A percentile compares a stretch with the other conserved stretches of the same genome.
Conservation (phyloP, 37 sponge, comb jelly and placozoan species). For the Ianthella basta region DNA sequence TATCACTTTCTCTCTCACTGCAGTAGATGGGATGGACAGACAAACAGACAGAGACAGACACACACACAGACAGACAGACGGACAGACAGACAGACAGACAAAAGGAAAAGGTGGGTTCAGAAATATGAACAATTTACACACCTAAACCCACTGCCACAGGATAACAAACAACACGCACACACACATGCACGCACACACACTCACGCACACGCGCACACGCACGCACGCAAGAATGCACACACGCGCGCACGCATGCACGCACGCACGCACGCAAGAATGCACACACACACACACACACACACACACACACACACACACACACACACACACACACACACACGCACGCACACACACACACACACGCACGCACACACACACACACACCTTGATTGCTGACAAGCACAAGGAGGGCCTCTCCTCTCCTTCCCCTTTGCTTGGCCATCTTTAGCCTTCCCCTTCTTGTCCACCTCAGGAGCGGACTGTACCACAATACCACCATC, state of each 20-base stretch:
- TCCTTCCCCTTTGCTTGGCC: background rate
- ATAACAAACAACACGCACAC: too few relatives aligned
- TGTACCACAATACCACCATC: background rate
- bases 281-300: background rate
- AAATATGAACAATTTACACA: too few relatives aligned
- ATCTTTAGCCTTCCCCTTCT: constrained; percentile 7
- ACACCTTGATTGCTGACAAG: background rate
- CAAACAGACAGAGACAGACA: background rate
- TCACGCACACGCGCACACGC: too few relatives aligned
- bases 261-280: background rate
- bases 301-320: background rate
- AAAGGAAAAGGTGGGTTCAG: too few relatives aligned
- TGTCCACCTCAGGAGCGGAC: background rate
- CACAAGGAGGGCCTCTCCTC: background rate
- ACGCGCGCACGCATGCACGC: too few relatives aligned
- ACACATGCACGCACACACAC: too few relatives aligned
- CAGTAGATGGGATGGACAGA: background rate
- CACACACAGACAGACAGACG: background rate
- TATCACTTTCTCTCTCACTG: background rate
- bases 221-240: too few relatives aligned
- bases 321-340: background rate
- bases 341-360: background rate
- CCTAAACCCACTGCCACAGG: too few relatives aligned
- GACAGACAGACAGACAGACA: background rate
- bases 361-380: background rate